Evolutionary conservation across 2,888 invertebrate species (phyloP), one percentile per base, ranked within the genome.

Genomic region (Hypselothyrea guttata): DNA sequence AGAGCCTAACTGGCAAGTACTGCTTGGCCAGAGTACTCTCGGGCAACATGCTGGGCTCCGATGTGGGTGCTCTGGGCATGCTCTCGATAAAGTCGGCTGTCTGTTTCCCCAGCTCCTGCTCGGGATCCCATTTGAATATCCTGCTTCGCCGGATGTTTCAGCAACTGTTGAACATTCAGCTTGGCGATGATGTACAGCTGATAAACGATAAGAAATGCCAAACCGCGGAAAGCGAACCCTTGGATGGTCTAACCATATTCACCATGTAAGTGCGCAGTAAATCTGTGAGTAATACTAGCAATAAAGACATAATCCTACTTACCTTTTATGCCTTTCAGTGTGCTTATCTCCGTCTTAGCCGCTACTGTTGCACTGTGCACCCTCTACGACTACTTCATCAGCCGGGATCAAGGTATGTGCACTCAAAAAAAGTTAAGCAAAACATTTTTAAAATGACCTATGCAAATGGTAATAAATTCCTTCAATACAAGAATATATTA

Each of bases 101-200:
- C 16, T 87, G 87, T 34, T 51, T 87, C 5, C 88, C 87, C 1
- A 62, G 68, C 4, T 45, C 71, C 18, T 88, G 87, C 31, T 48
- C 57, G 0, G 61, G 61, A 0, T 12, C 28, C 0, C 48, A 68
- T 2, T 54, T 72, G 12, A 74, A 86, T 15, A 4, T 1, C 1
- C 9, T 81, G 12, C 27, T 79, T 2, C 60, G 56, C 0, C 48
- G 35, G 7, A 44, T 74, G 0, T n/a, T 79, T 4, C 13, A 62
- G 34, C 49, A 54, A 5, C 28, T 76, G 0, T n/a, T 81, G 0
- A 58, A 71, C 31, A n/a, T 66, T 2, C 44, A 58, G 0, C 18
- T 73, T 9, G 30, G 11, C 4, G 1, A 13, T 0, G 41, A 13
- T 0, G 5, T 4, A 4, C 11, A 52, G 0, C 11, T 52, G 4